Base-by-base conservation (phyloP, 2,113 vertebrate species). In the Megaptera novaeangliae region DNA sequence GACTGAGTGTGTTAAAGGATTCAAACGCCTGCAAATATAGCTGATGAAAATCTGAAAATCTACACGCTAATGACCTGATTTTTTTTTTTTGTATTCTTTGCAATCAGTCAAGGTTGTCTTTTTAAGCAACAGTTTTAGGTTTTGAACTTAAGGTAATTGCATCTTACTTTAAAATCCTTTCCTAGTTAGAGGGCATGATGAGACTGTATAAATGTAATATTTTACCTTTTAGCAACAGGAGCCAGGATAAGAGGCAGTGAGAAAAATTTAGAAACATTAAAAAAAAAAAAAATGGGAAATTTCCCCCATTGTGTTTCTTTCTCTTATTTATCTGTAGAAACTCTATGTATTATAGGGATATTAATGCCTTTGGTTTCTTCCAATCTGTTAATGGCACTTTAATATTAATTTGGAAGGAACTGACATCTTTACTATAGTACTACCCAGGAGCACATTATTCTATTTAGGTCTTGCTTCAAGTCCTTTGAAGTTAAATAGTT, bases 111-210 rank as follows among this genome's bases (percentile, higher is more conserved):
- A 64, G 77, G 91, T 96, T 97, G 63, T 97, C 59, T 97, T 98
- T 97, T 87, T 92, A 95, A 95, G 83, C 41, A 93, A 86, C 13
- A 80, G 49, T 95, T 97, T 96, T 71, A 97, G 88, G 83, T 93
- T 97, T 96, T 95, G 97, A 98, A 98, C 95, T 95, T 95, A 86
- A 63, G 57, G 59, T 98, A 98, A 98, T 98, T 98, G 86, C 96
- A 97, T 98, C 93, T 97, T 97, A 98, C 95, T 97, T 98, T 97
- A 98, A 98, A 97, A 98, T 97, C 95, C 49, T 97, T 96, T 83
- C 97, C 96, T 91, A 88, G 94, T 97, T 89, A 95, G 93, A 97
- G 75, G n/a, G n/a, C 86, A 87, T 71, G 85, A 97, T 85, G 86
- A 97, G 39, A 55, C 18, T 34, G 9, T 64, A 69, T 91, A 97